Conservation (phyloP, 2,888 invertebrate genomes). For the Rhorus exstirpatorius region DNA sequence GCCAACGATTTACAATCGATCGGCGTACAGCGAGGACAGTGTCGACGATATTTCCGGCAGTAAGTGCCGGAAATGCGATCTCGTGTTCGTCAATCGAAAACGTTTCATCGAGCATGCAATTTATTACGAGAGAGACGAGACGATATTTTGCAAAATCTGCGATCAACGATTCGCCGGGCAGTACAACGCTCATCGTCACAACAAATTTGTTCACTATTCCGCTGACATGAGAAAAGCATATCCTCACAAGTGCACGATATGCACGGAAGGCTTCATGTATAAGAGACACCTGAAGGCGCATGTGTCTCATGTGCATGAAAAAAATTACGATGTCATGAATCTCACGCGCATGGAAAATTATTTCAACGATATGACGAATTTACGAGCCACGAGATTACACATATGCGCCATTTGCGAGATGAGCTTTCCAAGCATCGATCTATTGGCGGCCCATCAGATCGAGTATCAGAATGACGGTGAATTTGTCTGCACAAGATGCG, state of each 20-base stretch:
- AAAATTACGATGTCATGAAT: background rate
- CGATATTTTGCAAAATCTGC: conserved; percentile 71
- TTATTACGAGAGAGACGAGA: conserved; percentile 72
- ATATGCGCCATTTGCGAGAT: conserved; percentile 72
- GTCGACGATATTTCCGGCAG: background rate
- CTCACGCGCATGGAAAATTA: background rate
- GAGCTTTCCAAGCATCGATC: conserved; percentile 53
- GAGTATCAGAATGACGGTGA: conserved; percentile 71
- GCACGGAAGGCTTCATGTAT: conserved; percentile 75
- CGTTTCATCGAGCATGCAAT: conserved; percentile 74
- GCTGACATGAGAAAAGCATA: conserved; percentile 56
- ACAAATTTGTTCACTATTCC: conserved; percentile 72
- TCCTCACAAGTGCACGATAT: conserved; percentile 70
- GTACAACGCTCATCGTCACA: conserved; percentile 75
- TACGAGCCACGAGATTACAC: background rate
- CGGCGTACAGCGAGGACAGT: background rate
- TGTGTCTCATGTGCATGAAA: conserved; percentile 75
- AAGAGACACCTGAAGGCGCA: conserved; percentile 75
- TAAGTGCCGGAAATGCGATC: conserved; percentile 73
- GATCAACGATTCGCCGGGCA: conserved; percentile 69
- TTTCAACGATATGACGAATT: too few relatives aligned
- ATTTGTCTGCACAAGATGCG: conserved; percentile 71
- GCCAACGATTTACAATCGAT: background rate
- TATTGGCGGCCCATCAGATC: conserved; percentile 68
- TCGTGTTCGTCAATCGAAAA: conserved; percentile 72